These are phyloP conservation scores for Excalfactoria chinensis DNA, from an alignment of 2,113 vertebrate genomes.

Conservation along the genomic window DNA sequence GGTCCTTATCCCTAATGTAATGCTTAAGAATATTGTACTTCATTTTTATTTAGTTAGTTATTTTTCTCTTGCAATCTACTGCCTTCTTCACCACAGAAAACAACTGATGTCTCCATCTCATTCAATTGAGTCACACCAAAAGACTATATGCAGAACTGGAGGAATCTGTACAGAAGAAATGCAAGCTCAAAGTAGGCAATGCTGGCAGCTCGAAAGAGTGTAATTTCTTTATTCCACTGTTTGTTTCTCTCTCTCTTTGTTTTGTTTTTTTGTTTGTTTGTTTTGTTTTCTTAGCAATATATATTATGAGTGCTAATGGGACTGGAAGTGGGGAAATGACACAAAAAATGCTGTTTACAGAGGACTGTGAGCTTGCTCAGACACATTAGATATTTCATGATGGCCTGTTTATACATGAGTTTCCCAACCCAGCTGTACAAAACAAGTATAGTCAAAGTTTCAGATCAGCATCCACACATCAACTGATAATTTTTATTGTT, in stretches of 20 bases:
- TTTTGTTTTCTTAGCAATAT: neutral
- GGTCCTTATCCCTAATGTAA: neutral
- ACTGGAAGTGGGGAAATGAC: neutral
- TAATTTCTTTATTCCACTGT: conserved; percentile 29
- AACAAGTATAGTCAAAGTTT: neutral
- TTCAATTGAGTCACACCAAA: neutral
- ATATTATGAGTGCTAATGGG: neutral
- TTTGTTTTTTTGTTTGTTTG: too few relatives aligned
- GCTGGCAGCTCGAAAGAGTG: neutral
- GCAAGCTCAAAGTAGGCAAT: conserved; percentile 8
- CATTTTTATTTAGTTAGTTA: neutral
- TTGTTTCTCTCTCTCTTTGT: neutral
- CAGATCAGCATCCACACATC: neutral
- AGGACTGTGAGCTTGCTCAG: neutral
- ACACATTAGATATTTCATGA: neutral
- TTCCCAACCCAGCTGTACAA: neutral
- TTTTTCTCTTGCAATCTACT: neutral
- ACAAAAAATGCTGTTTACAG: neutral
- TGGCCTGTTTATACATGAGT: neutral
- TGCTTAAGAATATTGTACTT: neutral
- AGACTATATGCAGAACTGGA: conserved; percentile 22
- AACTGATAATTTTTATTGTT: neutral
- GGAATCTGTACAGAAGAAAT: neutral
- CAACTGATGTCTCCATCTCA: neutral
- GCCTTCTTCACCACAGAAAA: neutral